A percentile compares a stretch with the other conserved stretches of the same genome.
Evolutionary conservation across 2,888 invertebrate genomes (phyloP).

Genomic region (Omphaloscelis lunosa): DNA sequence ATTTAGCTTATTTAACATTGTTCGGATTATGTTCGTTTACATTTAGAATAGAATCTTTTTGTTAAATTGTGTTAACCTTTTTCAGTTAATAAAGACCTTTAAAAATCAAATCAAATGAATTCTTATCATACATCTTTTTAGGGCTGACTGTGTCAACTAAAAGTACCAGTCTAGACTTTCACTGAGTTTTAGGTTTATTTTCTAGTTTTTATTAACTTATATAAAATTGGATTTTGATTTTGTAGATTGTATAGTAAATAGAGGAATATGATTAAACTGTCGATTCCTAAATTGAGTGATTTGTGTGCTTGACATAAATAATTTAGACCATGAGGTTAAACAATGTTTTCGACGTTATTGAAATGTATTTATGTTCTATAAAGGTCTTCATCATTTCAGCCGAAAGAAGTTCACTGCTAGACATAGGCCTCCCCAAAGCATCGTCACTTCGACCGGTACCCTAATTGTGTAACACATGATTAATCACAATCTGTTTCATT

Average conservation of each 20-base stretch:
- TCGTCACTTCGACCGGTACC: too few species aligned
- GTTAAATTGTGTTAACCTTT: too few species aligned
- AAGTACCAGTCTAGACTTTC: conserved; percentile 2
- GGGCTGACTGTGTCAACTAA: not conserved
- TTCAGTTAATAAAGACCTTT: too few species aligned
- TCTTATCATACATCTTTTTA: not conserved
- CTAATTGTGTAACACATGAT: too few species aligned
- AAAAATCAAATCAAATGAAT: too few species aligned
- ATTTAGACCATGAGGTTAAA: not conserved
- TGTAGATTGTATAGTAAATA: not conserved
- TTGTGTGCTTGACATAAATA: conserved; percentile 14
- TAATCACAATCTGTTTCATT: too few species aligned
- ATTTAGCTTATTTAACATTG: too few species aligned
- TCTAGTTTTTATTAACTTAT: not conserved
- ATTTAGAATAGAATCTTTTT: too few species aligned
- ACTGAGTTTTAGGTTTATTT: not conserved
- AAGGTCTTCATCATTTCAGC: not conserved
- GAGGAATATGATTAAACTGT: not conserved
- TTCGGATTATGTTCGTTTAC: too few species aligned
- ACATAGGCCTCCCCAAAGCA: too few species aligned
- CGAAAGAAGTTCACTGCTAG: too few species aligned
- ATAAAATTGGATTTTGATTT: not conserved
- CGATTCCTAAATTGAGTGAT: not conserved
- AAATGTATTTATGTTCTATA: not conserved
- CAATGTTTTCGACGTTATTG: not conserved